Evolutionary conservation across 2,113 vertebrate genomes (phyloP), one percentile per base, ranked within the genome.

Genomic region (Lepidiolamprologus cunningtoni): DNA sequence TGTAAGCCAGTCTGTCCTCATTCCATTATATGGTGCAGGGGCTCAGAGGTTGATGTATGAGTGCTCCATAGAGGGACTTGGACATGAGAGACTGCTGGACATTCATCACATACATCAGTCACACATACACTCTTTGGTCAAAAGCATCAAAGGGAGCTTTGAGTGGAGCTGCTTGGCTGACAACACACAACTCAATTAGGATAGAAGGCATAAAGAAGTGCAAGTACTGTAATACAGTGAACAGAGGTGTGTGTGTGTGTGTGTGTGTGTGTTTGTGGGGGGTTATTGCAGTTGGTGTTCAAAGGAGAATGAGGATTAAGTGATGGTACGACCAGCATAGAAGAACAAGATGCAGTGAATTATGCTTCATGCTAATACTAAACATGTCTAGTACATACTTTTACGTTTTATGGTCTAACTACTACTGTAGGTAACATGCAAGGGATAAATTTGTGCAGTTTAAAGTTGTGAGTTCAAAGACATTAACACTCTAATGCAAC

Each of bases 131-230:
- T 82, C 90, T 92, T 86, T 91, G 88, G 89, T 92, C 87, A 81
- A 37, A 89, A 85, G 84, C 66, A 63, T 92, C 85, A 95, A 91
- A 94, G 83, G 81, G 86, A 86, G 91, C 83, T 92, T 84, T 92
- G 88, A 93, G 83, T 63, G 55, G 81, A 73, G 84, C 86, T 79
- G 89, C 83, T 68, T 88, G 88, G 57, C 81, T 89, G 91, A 94
- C 91, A 93, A 94, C 93, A 90, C 88, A 92, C 90, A 89, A 91
- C 91, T 95, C 91, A 91, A 93, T 95, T 91, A 93, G 90, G 88
- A 87, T 61, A 42, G 89, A 89, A 90, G 89, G 90, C 86, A 89
- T 78, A 90, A 85, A 89, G 80, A 84, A 89, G 90, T 88, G 85
- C 85, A 87, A 89, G 83, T 35, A 10, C 85, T 87, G 88, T 91